Evolutionary conservation across 2,113 vertebrate genomes (phyloP).

Genomic region (Nesogale talazaci): DNA sequence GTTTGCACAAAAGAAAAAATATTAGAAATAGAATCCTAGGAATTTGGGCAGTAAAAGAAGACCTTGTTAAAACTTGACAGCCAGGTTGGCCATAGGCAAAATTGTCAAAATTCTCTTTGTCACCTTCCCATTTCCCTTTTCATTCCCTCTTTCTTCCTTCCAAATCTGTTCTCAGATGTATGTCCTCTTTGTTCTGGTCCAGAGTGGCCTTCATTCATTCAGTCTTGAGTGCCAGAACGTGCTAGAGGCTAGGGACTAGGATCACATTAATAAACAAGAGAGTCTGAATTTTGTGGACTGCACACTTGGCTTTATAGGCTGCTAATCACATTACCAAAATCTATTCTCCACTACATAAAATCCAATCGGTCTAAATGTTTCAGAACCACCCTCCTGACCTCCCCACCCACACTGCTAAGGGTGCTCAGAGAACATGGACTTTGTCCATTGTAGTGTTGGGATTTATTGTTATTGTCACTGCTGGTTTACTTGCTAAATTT

Average conservation of each 20-base stretch:
- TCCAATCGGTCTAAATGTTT: background rate
- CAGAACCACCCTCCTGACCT: background rate
- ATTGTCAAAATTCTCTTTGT: constrained; percentile 44
- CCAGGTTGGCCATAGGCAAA: constrained; percentile 64
- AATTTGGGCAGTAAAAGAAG: constrained; percentile 74
- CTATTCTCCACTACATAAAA: background rate
- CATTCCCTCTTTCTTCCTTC: background rate
- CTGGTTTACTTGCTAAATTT: too few species aligned
- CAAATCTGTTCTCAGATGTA: background rate
- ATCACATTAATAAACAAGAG: background rate
- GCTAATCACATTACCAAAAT: background rate
- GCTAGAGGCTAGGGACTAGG: background rate
- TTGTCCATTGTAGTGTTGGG: background rate
- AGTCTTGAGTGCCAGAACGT: background rate
- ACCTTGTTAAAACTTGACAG: constrained; percentile 75
- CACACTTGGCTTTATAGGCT: background rate
- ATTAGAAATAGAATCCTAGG: constrained; percentile 71
- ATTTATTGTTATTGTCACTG: too few species aligned
- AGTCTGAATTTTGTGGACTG: background rate
- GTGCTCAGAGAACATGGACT: background rate
- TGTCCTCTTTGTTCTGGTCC: background rate
- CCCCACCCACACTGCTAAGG: background rate
- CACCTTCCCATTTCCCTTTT: constrained; percentile 26
- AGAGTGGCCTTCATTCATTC: background rate
- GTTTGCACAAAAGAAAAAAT: constrained; percentile 79